These are phyloP conservation scores for Astyanax mexicanus DNA, from an alignment of 2,797 vertebrate genomes.

Conservation along the genomic window DNA sequence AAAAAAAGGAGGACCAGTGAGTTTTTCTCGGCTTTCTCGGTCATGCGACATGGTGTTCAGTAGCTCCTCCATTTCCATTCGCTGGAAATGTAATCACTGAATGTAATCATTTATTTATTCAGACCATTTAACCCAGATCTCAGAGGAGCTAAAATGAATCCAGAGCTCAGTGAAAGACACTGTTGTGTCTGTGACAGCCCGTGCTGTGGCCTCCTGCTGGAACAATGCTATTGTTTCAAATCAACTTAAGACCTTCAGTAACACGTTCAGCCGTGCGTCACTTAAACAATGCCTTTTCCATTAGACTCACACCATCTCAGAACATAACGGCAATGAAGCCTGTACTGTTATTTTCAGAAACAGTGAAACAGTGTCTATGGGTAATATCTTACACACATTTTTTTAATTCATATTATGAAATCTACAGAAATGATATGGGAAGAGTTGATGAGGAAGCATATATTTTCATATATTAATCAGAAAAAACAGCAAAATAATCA, in stretches of 20 bases:
- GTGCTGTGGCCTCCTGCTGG: not conserved
- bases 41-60: no score
- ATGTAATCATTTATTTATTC: not conserved
- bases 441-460: no score
- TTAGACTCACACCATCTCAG: not conserved
- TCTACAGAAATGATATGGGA: no score
- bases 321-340: not conserved
- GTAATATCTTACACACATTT: no score
- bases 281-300: conserved; percentile 4
- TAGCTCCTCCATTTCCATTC: no score
- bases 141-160: not conserved
- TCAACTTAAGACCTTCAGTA: conserved; percentile 19
- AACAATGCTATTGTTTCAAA: conserved; percentile 3
- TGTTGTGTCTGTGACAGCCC: conserved; percentile 4
- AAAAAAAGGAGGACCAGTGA: no score
- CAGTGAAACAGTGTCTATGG: no score
- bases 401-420: no score
- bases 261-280: conserved; percentile 3
- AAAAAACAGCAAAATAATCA: no score
- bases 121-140: not conserved
- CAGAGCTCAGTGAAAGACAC: conserved; percentile 13
- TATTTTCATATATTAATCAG: no score
- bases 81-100: no score
- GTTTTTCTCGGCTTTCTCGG: no score
- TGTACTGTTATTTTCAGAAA: not conserved